These are phyloP conservation scores for Branchellion lobata DNA, from an alignment of 2,888 invertebrate genomes.

Conservation along the genomic window DNA sequence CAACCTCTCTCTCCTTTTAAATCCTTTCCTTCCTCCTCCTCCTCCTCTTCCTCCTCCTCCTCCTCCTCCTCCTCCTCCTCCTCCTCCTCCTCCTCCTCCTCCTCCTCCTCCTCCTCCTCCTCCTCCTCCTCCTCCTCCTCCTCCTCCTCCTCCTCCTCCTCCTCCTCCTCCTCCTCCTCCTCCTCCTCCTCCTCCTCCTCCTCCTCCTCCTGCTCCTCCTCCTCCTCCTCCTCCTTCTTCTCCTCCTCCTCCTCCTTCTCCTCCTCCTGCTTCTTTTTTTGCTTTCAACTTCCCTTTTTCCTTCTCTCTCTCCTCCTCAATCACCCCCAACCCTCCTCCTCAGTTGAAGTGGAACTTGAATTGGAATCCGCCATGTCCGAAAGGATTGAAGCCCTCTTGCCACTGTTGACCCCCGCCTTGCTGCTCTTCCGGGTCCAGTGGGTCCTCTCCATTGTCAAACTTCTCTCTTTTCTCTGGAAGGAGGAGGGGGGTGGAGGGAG, in stretches of 20 bases:
- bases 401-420: slow-evolving; percentile 63
- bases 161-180: slow-evolving; percentile 15
- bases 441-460: slow-evolving; percentile 93
- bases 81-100: slow-evolving; percentile 19
- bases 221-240: background rate
- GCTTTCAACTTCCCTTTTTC: too few relatives aligned
- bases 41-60: slow-evolving; percentile 14
- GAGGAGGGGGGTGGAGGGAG: background rate
- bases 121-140: slow-evolving; percentile 15
- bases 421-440: slow-evolving; percentile 83
- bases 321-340: too few relatives aligned
- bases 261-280: too few relatives aligned
- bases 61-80: slow-evolving; percentile 15
- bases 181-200: slow-evolving; percentile 15
- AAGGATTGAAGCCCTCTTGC: slow-evolving; percentile 61
- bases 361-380: slow-evolving; percentile 75
- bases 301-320: too few relatives aligned
- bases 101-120: slow-evolving; percentile 15
- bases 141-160: slow-evolving; percentile 19
- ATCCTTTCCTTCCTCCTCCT: slow-evolving; percentile 6
- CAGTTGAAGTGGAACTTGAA: slow-evolving; percentile 92
- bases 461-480: slow-evolving; percentile 82
- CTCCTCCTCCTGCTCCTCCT: slow-evolving; percentile 18
- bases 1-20: background rate
- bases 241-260: background rate